phyloP scores from a whole-genome alignment of 2,797 vertebrate species.

The Valencia hispanica region DNA sequence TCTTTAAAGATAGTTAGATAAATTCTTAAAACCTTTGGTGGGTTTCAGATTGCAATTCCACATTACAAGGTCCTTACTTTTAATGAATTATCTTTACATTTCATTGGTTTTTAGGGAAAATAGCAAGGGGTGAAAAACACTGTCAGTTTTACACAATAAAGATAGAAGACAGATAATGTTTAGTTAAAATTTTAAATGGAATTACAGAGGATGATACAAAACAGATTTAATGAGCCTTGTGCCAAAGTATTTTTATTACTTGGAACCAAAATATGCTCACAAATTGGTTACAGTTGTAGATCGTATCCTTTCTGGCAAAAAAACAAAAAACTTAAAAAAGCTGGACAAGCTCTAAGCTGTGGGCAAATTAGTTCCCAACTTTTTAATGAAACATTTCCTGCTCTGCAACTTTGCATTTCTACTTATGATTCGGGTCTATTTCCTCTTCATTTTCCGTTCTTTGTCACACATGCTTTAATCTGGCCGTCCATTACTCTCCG shows the following conservation, averaged over 20 bases:
- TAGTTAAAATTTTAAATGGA: constrained; percentile 17
- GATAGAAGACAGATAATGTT: neutral
- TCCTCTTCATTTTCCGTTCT: neutral
- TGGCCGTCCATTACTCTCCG: neutral
- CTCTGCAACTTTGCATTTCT: neutral
- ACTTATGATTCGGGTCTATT: neutral
- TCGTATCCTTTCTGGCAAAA: neutral
- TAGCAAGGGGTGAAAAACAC: neutral
- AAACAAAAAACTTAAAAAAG: constrained; percentile 18
- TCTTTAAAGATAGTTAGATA: neutral
- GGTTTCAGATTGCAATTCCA: neutral
- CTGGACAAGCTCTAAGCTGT: neutral
- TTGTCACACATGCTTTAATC: constrained; percentile 1
- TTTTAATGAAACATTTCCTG: neutral
- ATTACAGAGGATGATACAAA: constrained; percentile 24
- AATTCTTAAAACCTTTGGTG: neutral
- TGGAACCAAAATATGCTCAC: constrained; percentile 17
- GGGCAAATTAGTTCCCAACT: constrained; percentile 18
- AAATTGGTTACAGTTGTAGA: constrained; percentile 10
- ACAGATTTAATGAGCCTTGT: constrained; percentile 25
- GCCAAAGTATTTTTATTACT: constrained; percentile 17
- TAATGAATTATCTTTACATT: neutral
- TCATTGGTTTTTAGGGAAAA: neutral
- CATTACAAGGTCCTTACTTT: neutral
- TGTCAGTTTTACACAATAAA: neutral